Evolutionary conservation across 2,797 vertebrate genomes (phyloP).

Genomic region (Ara ararauna): DNA sequence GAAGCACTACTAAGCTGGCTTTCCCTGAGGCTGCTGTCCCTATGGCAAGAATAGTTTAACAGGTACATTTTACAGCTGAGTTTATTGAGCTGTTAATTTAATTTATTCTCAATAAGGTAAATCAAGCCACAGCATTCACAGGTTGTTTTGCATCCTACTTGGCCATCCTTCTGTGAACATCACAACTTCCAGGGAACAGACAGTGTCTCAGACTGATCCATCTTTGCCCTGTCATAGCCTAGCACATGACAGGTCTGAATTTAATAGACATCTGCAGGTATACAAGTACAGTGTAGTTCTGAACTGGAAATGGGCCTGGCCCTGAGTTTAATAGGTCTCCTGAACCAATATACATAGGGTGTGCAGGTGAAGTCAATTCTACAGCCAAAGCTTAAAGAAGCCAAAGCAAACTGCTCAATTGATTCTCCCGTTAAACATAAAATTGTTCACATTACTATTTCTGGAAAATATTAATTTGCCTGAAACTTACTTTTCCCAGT

Average conservation of each 20-base stretch:
- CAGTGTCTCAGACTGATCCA: background rate
- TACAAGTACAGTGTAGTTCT: background rate
- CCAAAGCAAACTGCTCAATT: background rate
- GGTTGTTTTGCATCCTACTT: background rate
- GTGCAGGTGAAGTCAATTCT: background rate
- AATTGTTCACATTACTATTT: background rate
- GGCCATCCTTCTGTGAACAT: background rate
- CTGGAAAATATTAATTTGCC: background rate
- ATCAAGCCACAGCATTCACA: background rate
- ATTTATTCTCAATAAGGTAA: slow-evolving; percentile 23
- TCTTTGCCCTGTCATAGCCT: background rate
- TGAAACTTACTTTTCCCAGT: background rate
- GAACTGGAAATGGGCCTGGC: background rate
- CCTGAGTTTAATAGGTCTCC: background rate
- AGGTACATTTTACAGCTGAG: background rate
- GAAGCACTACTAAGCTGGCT: background rate
- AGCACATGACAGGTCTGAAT: fast-evolving
- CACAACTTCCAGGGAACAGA: background rate
- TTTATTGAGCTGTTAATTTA: slow-evolving; percentile 20
- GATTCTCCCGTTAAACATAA: background rate
- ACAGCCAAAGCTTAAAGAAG: background rate
- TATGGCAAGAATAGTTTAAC: background rate
- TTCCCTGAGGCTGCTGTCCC: background rate
- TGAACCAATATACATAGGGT: fast-evolving
- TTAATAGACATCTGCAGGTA: background rate